Evolutionary conservation across 2,888 invertebrate genomes (phyloP), one percentile per base, ranked within the genome.

Genomic region (Erebia ligea): DNA sequence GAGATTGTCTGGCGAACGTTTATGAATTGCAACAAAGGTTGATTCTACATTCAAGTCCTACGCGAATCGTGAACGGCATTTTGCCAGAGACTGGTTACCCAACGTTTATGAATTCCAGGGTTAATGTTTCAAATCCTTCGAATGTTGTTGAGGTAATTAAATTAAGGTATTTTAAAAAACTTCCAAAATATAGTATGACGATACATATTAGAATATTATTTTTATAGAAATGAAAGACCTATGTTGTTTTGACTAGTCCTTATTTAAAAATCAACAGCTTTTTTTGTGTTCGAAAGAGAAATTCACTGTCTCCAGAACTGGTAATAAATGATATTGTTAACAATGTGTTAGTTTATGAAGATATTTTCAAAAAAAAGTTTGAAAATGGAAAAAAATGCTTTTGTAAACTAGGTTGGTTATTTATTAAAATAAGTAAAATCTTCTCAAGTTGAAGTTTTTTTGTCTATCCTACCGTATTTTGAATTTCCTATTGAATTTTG

Each of bases 381-480:
- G 56, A 69, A 85, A 86, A 84, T 79, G 63, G 48, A 80, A 84
- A 88, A 87, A 88, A 84, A 84, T 82, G 87, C 89, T 91, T 90
- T 91, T 91, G 86, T 92, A 90, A 87, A 88, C 84, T 90, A 90
- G 83, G 88, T 86, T 86, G 87, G 88, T 92, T 92, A 92, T 92
- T 91, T 92, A 91, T 91, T 92, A 86, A 81, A 83, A 84, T 90
- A 91, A 90, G 88, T 88, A 62, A 89, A 91, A 90, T 87, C 87
- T 90, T 91, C 84, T 83, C 83, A 88, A 90, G 84, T 81, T 83
- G 77, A 63, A 68, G 71, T 71, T 76, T 50, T 50, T 48, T 61
- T 69, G 45, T 13, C 45, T 45, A 17, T 6, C 17, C 5, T 63
- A 3, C 19, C 25, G 15, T 10, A 40, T 10, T n/a, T n/a, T n/a